Base-by-base conservation (phyloP, 1,140 invertebrate species). In the Pachyrhynchus sulphureomaculatus region DNA sequence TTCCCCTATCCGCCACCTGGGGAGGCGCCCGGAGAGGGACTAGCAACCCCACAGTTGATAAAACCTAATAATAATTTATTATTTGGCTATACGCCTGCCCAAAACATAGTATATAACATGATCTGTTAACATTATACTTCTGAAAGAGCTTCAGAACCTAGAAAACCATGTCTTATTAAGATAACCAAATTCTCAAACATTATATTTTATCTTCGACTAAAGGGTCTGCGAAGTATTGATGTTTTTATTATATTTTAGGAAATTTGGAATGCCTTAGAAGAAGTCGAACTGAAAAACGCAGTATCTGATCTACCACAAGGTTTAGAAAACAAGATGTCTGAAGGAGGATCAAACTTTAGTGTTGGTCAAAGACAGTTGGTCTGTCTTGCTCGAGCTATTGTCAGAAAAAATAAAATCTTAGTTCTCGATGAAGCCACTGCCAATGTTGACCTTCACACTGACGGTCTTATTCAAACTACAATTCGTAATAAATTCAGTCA, bases 251-350 rank as follows among this genome's bases (percentile, higher is more conserved):
- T 1, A 4, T 48, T 58, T 6, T 34, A 63, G 61, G 44, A 9
- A 1, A 93, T 95, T 1, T 95, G 92, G 92, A 78, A 81, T 67
- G 90, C 88, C 0, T 77, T 96, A 20, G 89, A 92, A 68, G 86
- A 91, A 62, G 89, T 89, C 13, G 90, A 84, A 71, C 61, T 89
- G 0, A 88, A 87, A 67, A 77, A 82, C 8, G 75, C 80, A 0
- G 69, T 83, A 42, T 64, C 71, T 0, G 72, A 73, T 32, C 72
- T 75, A 23, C 41, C 65, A 12, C 34, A 39, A 29, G 63, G 63
- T 2, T 67, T 85, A 10, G 72, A 78, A 12, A 77, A 65, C 23
- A 78, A 79, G 17, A 78, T 92, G 10, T 79, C 83, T 45, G 86
- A 91, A 58, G 86, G 87, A 13, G 77, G 76, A 18, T 59, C 48